Conservation (phyloP, 2,888 invertebrate species). For the Tupiocoris notatus region DNA sequence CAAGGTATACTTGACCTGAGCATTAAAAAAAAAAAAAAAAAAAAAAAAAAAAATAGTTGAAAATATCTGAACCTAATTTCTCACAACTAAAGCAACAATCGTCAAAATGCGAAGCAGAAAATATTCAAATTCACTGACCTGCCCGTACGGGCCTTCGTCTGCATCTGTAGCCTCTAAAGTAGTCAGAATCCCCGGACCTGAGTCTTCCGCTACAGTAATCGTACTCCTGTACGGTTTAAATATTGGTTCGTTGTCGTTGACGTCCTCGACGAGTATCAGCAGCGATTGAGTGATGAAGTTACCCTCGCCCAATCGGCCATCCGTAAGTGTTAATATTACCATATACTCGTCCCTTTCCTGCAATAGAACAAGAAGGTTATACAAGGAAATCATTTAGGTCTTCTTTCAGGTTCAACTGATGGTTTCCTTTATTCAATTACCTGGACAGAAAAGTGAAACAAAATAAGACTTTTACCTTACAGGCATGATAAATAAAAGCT, state of each 20-base stretch:
- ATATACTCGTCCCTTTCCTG: constrained; percentile 84
- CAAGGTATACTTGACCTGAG: constrained; percentile 76
- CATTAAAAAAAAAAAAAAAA: too few species aligned
- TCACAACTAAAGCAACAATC: too few species aligned
- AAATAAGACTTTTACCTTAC: too few species aligned
- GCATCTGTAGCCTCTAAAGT: constrained; percentile 84
- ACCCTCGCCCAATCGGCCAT: constrained; percentile 80
- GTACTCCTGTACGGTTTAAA: constrained; percentile 84
- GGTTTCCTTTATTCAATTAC: too few species aligned
- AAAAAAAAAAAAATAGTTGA: too few species aligned
- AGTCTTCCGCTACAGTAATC: constrained; percentile 76
- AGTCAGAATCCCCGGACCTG: constrained; percentile 69
- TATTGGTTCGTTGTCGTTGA: constrained; percentile 86
- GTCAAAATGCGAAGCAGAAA: too few species aligned
- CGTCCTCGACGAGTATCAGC: constrained; percentile 82
- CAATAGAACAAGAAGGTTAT: constrained; percentile 45
- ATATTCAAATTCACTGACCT: too few species aligned
- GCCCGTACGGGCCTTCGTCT: constrained; percentile 89
- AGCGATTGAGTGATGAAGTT: constrained; percentile 88
- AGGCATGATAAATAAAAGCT: too few species aligned
- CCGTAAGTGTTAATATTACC: constrained; percentile 82
- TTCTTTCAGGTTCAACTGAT: not conserved
- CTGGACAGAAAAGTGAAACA: too few species aligned
- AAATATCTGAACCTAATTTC: too few species aligned
- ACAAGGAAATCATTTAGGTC: too few species aligned